Evolutionary conservation across 2,113 vertebrate genomes (phyloP), one percentile per base, ranked within the genome.

Genomic region (Cyanoliseus patagonus): DNA sequence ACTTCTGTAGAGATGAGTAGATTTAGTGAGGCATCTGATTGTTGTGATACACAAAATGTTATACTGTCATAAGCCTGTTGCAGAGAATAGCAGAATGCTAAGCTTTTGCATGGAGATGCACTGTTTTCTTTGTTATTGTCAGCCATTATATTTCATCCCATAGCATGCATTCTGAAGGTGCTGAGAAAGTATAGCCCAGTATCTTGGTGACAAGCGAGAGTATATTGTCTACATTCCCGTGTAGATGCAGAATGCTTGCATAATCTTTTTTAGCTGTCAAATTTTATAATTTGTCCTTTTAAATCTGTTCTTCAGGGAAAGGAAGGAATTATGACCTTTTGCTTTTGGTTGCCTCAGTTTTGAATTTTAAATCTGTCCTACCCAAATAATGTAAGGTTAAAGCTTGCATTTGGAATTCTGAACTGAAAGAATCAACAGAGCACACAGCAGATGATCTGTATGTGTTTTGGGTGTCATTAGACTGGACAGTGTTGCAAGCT

Each of bases 361-460:
- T 17, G 19, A 9, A 76, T 90, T 86, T 84, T 79, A 28, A 30
- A 44, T 37, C 9, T 35, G 8, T 44, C 20, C 24, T 37, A 6
- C 18, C 15, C 10, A 66, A 39, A 41, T 64, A 42, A 10, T 69
- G 3, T 27, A 18, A 83, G 13, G 10, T 69, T 76, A 46, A 69
- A 31, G 12, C 8, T 31, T 59, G 33, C 11, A 4, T 13, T 22
- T 49, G 59, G 46, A 66, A 35, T 73, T 80, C 67, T 53, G 41
- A 49, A 68, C 28, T 44, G 16, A 33, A 79, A 79, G 57, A 59
- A 47, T 62, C 44, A 37, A 25, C 25, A 9, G 67, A 5, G 8
- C 1, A 2, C 1, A 1, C 5, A 4, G 11, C 3, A 1, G n/a
- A 42, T 49, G 52, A 7, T 73, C n/a, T 41, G 1, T 46, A 1